Conservation (phyloP, 1,140 invertebrate genomes). For the Ectropis grisescens region DNA sequence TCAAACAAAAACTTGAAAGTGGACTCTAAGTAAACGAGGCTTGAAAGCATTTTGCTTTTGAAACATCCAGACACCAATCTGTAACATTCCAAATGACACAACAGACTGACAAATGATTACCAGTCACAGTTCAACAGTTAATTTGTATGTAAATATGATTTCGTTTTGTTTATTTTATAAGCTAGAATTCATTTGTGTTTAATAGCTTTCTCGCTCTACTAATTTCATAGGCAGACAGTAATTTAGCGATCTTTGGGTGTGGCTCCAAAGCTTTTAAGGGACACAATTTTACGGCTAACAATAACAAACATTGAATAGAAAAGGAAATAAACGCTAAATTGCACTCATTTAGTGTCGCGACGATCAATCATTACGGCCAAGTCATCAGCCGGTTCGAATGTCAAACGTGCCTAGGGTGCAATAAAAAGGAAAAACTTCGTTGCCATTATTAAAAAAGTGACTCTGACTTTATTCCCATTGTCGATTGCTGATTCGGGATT, state of each 20-base stretch:
- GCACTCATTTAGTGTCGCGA: slow-evolving; percentile 64
- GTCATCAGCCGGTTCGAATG: slow-evolving; percentile 68
- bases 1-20: slow-evolving; percentile 1
- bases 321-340: slow-evolving; percentile 63
- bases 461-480: slow-evolving; percentile 70
- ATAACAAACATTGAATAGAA: slow-evolving; percentile 51
- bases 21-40: slow-evolving; percentile 14
- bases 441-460: slow-evolving; percentile 70
- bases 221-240: background rate
- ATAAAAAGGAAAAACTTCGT: slow-evolving; percentile 61
- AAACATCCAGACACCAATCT: too few species aligned
- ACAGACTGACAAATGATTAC: slow-evolving; percentile 57
- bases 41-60: slow-evolving; percentile 20
- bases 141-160: slow-evolving; percentile 51
- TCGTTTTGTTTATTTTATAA: slow-evolving; percentile 16
- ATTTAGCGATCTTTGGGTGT: too few species aligned
- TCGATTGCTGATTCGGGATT: slow-evolving; percentile 67
- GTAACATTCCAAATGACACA: slow-evolving; percentile 42
- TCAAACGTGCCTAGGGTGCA: slow-evolving; percentile 66
- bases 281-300: slow-evolving; percentile 28
- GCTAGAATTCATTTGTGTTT: slow-evolving; percentile 6
- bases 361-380: slow-evolving; percentile 65
- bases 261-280: slow-evolving; percentile 5
- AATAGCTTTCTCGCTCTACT: background rate
- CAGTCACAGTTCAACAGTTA: slow-evolving; percentile 48